Evolutionary conservation across 2,113 vertebrate species (phyloP).

Genomic region (Setophaga coronata): DNA sequence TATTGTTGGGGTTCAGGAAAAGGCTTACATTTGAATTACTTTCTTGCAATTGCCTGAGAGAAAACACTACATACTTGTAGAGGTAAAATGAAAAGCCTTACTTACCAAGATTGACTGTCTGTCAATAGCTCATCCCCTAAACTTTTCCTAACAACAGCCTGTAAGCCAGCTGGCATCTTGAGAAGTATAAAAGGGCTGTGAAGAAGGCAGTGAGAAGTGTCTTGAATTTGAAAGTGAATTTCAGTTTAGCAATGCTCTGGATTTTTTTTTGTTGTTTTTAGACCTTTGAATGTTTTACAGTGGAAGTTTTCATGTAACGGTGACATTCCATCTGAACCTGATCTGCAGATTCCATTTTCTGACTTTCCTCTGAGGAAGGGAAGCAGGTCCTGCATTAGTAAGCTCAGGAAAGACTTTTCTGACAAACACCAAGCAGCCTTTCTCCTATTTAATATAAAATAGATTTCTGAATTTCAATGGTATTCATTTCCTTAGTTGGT

Average conservation of each 20-base stretch:
- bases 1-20: neutral
- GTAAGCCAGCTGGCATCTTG: constrained; percentile 7
- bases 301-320: neutral
- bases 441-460: neutral
- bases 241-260: neutral
- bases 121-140: constrained; percentile 21
- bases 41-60: constrained; percentile 3
- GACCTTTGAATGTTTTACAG: neutral
- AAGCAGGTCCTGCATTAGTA: neutral
- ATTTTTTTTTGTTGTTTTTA: neutral
- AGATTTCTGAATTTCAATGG: neutral
- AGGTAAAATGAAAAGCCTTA: constrained; percentile 37
- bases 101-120: neutral
- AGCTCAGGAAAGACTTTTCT: neutral
- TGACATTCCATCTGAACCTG: neutral
- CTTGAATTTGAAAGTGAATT: constrained; percentile 28
- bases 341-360: neutral
- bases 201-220: neutral
- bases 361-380: neutral
- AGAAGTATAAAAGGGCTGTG: constrained; percentile 12
- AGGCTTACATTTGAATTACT: constrained; percentile 21
- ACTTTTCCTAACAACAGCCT: neutral
- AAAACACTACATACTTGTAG: neutral
- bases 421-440: neutral
- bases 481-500: neutral